A percentile compares a stretch with the other conserved stretches of the same genome.
phyloP scores from a whole-genome alignment of 2,113 vertebrate genomes.

The Lophius piscatorius region DNA sequence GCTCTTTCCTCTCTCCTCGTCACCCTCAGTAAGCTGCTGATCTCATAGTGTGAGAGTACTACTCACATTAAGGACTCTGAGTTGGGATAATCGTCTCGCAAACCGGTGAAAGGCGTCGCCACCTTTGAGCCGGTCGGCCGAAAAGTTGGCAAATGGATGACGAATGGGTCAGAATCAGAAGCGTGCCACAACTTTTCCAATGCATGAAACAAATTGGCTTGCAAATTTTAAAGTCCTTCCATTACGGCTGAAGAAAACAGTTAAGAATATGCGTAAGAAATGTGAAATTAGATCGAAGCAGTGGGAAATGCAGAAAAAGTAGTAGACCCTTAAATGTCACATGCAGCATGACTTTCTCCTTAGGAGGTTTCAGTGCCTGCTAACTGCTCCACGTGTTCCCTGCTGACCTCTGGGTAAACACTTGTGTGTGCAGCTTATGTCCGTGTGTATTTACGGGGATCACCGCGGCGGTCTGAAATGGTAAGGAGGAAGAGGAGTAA shows the following conservation, averaged over 20 bases:
- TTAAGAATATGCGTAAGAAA: conserved; percentile 27
- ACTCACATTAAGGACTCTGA: conserved; percentile 40
- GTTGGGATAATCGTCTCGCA: conserved; percentile 45
- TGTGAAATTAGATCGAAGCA: conserved; percentile 30
- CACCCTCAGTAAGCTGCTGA: conserved; percentile 47
- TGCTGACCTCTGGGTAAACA: conserved; percentile 30
- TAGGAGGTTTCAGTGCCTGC: conserved; percentile 55
- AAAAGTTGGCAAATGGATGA: too few relatives aligned
- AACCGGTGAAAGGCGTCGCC: conserved; percentile 14
- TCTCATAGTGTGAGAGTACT: conserved; percentile 48
- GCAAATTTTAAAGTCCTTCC: conserved; percentile 15
- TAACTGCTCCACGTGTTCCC: conserved; percentile 29
- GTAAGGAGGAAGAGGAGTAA: conserved; percentile 42
- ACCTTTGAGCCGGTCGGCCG: conserved; percentile 8
- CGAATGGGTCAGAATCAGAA: too few relatives aligned
- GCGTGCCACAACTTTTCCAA: too few relatives aligned
- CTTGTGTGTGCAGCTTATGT: conserved; percentile 5
- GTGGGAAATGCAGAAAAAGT: conserved; percentile 43
- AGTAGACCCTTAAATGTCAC: conserved; percentile 66
- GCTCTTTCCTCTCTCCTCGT: conserved; percentile 2
- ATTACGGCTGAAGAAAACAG: conserved; percentile 39
- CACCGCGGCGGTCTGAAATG: conserved; percentile 14
- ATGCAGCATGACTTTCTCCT: conserved; percentile 39
- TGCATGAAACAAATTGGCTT: too few relatives aligned
- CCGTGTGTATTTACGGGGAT: conserved; percentile 6